These are phyloP conservation scores for Ranitomeya variabilis DNA, from an alignment of 2,113 vertebrate genomes.

Conservation along the genomic window DNA sequence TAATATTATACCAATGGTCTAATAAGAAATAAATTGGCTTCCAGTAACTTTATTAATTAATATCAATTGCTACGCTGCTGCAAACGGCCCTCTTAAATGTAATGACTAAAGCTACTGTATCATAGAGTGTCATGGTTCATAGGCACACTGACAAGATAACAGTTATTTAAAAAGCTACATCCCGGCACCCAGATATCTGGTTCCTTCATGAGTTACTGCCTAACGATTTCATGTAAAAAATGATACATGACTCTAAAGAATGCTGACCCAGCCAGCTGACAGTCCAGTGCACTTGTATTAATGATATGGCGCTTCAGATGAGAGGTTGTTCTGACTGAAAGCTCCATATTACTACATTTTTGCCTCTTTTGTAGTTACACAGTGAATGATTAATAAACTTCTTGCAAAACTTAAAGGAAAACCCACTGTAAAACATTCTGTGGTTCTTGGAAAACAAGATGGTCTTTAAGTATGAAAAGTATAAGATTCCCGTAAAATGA, in stretches of 20 bases:
- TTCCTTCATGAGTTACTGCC: slow-evolving; percentile 23
- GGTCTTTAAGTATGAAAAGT: neutral
- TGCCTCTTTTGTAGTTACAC: neutral
- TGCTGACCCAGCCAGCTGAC: slow-evolving; percentile 47
- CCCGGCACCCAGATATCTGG: slow-evolving; percentile 11
- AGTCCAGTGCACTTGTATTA: slow-evolving; percentile 36
- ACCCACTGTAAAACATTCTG: neutral
- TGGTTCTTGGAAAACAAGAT: neutral
- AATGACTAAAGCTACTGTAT: slow-evolving; percentile 15
- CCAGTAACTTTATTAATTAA: neutral
- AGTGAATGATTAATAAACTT: slow-evolving; percentile 31
- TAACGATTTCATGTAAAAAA: slow-evolving; percentile 52
- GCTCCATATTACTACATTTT: neutral
- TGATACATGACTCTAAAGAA: slow-evolving; percentile 38
- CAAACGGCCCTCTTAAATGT: neutral
- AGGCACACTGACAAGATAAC: slow-evolving; percentile 38
- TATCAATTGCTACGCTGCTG: neutral
- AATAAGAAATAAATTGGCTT: neutral
- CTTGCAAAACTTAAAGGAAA: neutral
- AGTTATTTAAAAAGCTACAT: slow-evolving; percentile 32
- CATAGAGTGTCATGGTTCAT: slow-evolving; percentile 29
- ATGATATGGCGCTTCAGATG: slow-evolving; percentile 24
- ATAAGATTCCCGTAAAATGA: no score
- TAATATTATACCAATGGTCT: neutral
- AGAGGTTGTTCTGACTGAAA: neutral